Conservation (phyloP, 2,797 vertebrate genomes). For the Enoplosus armatus region DNA sequence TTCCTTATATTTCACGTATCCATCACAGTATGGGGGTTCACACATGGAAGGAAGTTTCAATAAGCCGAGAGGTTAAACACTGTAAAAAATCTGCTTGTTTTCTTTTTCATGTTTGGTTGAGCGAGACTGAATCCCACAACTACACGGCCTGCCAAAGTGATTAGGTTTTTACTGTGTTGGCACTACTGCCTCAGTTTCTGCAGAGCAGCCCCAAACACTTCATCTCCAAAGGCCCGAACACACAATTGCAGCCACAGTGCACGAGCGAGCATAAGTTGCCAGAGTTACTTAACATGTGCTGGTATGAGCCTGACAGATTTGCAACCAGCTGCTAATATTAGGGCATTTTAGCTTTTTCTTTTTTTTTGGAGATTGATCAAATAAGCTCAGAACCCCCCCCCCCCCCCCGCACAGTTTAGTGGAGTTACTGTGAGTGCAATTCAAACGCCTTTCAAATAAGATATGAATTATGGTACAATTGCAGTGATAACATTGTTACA, state of each 20-base stretch:
- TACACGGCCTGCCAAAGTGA: constrained; percentile 78
- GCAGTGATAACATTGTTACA: constrained; percentile 50
- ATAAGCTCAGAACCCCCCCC: constrained; percentile 44
- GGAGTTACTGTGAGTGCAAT: constrained; percentile 43
- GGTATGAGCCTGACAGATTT: constrained; percentile 78
- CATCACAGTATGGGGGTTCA: constrained; percentile 65
- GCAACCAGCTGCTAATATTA: constrained; percentile 81
- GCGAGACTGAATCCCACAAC: constrained; percentile 78
- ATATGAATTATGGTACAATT: constrained; percentile 31
- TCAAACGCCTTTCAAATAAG: constrained; percentile 45
- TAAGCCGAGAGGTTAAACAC: constrained; percentile 64
- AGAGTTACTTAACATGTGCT: constrained; percentile 81
- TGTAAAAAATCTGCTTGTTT: constrained; percentile 76
- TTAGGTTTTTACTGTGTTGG: constrained; percentile 80
- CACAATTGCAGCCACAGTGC: constrained; percentile 70
- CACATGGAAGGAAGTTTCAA: constrained; percentile 60
- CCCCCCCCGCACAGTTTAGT: constrained; percentile 23
- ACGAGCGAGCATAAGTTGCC: constrained; percentile 77
- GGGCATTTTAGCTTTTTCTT: constrained; percentile 74
- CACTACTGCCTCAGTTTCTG: constrained; percentile 71
- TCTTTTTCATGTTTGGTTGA: constrained; percentile 80
- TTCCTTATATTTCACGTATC: constrained; percentile 66
- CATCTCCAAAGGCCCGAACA: constrained; percentile 76
- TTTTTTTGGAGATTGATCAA: constrained; percentile 77
- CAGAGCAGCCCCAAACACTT: constrained; percentile 76